Percentiles rank a stretch among this genome's conserved stretches.
Conservation (phyloP, 2,888 invertebrate genomes). For the Lochmaea capreae region DNA sequence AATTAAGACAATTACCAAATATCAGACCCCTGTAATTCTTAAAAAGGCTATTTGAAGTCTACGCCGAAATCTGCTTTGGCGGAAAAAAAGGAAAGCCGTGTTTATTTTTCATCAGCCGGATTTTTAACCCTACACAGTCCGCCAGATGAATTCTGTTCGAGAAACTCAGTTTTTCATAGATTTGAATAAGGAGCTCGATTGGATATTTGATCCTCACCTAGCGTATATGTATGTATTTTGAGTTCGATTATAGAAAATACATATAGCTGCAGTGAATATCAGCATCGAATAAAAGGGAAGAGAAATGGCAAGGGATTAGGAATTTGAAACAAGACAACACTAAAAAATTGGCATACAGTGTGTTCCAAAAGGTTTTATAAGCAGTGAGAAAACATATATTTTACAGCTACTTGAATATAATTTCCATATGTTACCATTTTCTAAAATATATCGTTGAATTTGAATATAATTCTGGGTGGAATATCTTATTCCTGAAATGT, state of each 20-base stretch:
- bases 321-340: conserved; percentile 19
- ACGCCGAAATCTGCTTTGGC: conserved; percentile 58
- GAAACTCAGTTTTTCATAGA: conserved; percentile 25
- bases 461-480: too few species aligned
- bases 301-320: conserved; percentile 21
- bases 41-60: conserved; percentile 58
- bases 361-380: too few species aligned
- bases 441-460: too few species aligned
- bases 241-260: conserved; percentile 65
- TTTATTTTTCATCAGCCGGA: conserved; percentile 65
- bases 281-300: conserved; percentile 46
- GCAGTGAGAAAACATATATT: too few species aligned
- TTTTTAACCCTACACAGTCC: conserved; percentile 61
- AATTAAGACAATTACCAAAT: conserved; percentile 60
- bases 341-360: background rate
- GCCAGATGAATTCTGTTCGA: conserved; percentile 47
- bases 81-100: conserved; percentile 60
- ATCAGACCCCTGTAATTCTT: conserved; percentile 54
- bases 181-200: conserved; percentile 41
- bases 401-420: too few species aligned
- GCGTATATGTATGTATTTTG: conserved; percentile 61
- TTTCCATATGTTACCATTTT: too few species aligned
- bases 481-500: too few species aligned
- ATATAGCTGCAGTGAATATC: conserved; percentile 50
- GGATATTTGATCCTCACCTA: conserved; percentile 63